Base-by-base conservation (phyloP, 2,797 vertebrate species). In the Coregonus sp. region DNA sequence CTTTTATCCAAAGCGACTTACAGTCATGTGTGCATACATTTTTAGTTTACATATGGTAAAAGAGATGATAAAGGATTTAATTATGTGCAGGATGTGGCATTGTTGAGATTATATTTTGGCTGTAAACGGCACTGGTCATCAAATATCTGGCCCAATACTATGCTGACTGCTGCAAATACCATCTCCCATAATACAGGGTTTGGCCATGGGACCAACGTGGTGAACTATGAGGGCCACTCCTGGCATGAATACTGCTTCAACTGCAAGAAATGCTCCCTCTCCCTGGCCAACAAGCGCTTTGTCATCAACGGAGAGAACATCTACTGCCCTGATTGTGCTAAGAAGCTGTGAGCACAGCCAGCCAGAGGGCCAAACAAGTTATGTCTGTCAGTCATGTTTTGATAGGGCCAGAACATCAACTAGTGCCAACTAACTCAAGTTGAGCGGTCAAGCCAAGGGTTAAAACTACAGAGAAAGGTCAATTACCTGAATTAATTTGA, bases 161-260 rank as follows among this genome's bases (percentile, higher is more conserved):
- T 15, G 50, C 66, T 73, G 56, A 56, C 40, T 66, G 37, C 61
- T 51, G 2, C 9, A 31, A 29, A 11, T 29, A 7, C 67, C 5
- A 18, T 50, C 40, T 14, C 40, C 40, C 20, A 11, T 76, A 2
- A 52, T 79, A 16, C 91, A 98, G 96, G 96, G 76, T 99, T 99
- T 84, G 98, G 97, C 88, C 97, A 94, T 80, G 98, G 98, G 89
- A 97, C 98, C 92, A 97, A 97, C 0, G 96, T 99, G 94, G 97
- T 99, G 91, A 98, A 97, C 94, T 98, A 99, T 0, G 98, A 99
- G 90, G 94, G 95, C 79, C 95, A 92, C 80, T 93, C 95, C 89
- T 99, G 98, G 98, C 98, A 99, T 0, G 97, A 98, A 89, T 98
- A 99, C 74, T 99, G 98, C 94, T 99, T 99, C 94, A 98, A 95